These are phyloP conservation scores for Hydropotes inermis DNA, from an alignment of 2,113 vertebrate genomes.

Conservation along the genomic window DNA sequence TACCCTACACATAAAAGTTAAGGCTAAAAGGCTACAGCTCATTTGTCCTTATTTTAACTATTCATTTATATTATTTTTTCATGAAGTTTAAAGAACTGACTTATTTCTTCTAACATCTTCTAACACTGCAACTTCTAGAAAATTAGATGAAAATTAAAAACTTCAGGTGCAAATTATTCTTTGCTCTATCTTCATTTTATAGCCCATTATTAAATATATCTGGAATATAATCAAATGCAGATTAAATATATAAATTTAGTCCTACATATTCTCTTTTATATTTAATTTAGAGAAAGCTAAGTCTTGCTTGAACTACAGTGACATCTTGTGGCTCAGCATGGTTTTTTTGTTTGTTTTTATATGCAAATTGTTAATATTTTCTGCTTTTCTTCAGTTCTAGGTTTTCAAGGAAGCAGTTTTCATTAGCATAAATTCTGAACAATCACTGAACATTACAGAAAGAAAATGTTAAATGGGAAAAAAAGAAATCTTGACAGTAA, in stretches of 20 bases:
- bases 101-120: background rate
- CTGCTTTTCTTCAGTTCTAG: background rate
- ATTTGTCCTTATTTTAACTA: background rate
- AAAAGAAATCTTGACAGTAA: constrained; percentile 10
- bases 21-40: background rate
- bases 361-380: background rate
- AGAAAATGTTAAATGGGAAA: background rate
- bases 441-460: constrained; percentile 25
- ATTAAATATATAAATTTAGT: background rate
- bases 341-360: background rate
- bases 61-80: background rate
- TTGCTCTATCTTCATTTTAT: background rate
- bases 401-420: background rate
- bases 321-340: constrained; percentile 78
- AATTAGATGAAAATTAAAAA: background rate
- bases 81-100: background rate
- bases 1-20: background rate
- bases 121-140: background rate
- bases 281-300: background rate
- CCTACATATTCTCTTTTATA: background rate
- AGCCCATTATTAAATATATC: background rate
- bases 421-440: constrained; percentile 30
- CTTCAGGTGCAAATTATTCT: background rate
- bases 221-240: background rate
- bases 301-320: constrained; percentile 77